Conservation (phyloP, 1,140 invertebrate genomes). For the Scylla paramamosain region DNA sequence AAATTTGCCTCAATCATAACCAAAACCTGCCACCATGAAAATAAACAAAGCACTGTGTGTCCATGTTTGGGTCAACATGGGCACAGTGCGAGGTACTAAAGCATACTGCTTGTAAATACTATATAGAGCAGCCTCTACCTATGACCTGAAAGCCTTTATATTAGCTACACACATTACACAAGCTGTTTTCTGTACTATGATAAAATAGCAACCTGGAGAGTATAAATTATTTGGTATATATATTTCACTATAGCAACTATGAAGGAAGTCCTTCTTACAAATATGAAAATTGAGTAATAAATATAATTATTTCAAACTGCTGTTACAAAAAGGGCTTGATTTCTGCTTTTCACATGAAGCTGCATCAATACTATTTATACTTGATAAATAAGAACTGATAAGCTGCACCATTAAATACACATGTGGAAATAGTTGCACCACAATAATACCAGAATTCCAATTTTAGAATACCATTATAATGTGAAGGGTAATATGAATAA, state of each 20-base stretch:
- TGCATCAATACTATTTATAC: background rate
- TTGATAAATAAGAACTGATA: background rate
- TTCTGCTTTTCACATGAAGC: background rate
- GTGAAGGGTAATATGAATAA: no score
- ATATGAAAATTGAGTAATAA: background rate
- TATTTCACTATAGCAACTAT: constrained; percentile 2
- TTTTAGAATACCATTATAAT: no score
- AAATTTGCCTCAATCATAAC: no score
- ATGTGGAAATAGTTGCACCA: background rate
- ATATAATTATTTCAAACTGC: background rate
- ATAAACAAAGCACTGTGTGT: background rate
- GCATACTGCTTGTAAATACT: background rate
- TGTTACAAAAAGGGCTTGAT: no score
- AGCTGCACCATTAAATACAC: background rate
- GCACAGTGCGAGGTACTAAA: background rate
- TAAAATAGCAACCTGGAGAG: background rate
- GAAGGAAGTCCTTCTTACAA: background rate
- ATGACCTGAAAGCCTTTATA: background rate
- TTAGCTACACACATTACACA: background rate
- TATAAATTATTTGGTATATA: background rate
- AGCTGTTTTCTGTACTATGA: background rate
- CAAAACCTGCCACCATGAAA: background rate
- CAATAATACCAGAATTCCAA: background rate
- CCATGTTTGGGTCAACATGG: background rate
- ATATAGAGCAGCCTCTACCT: background rate